These are phyloP conservation scores for Nematolebias whitei DNA, from an alignment of 2,113 vertebrate species.

Conservation along the genomic window DNA sequence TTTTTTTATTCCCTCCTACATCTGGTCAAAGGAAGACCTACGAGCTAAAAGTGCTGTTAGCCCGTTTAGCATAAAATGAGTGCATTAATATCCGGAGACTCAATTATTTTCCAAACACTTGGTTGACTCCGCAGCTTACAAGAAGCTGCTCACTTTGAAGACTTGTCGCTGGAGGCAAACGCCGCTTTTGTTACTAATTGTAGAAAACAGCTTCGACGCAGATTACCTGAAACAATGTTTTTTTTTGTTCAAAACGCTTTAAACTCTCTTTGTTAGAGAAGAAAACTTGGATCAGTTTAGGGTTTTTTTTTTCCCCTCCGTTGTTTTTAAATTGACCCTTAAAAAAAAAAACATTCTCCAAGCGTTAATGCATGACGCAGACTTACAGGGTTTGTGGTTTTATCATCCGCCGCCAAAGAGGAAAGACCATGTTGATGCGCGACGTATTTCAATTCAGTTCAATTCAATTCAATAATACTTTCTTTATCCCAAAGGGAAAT, in stretches of 20 bases:
- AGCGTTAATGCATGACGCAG: too few species aligned
- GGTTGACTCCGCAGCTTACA: constrained; percentile 60
- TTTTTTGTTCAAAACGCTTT: constrained; percentile 24
- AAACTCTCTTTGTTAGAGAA: constrained; percentile 19
- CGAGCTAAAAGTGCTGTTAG: constrained; percentile 61
- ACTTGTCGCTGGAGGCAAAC: constrained; percentile 45
- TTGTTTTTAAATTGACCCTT: background rate
- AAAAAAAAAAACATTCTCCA: background rate
- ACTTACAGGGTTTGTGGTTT: background rate
- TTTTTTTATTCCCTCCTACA: constrained; percentile 62
- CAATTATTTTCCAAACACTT: constrained; percentile 74
- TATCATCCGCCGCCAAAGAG: background rate
- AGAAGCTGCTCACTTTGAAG: constrained; percentile 54
- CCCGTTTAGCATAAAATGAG: constrained; percentile 69
- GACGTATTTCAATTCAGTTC: too few species aligned
- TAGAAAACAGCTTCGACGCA: constrained; percentile 25
- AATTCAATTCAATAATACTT: too few species aligned
- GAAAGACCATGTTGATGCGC: too few species aligned
- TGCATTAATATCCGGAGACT: constrained; percentile 66
- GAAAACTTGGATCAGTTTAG: constrained; percentile 11
- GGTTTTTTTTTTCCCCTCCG: too few species aligned
- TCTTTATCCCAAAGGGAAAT: too few species aligned
- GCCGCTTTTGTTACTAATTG: constrained; percentile 41
- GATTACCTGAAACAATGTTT: constrained; percentile 37
- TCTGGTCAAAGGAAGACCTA: constrained; percentile 62